Evolutionary conservation across 1,140 invertebrate species (phyloP), one percentile per base, ranked within the genome.

Genomic region (Drosophila asahinai): DNA sequence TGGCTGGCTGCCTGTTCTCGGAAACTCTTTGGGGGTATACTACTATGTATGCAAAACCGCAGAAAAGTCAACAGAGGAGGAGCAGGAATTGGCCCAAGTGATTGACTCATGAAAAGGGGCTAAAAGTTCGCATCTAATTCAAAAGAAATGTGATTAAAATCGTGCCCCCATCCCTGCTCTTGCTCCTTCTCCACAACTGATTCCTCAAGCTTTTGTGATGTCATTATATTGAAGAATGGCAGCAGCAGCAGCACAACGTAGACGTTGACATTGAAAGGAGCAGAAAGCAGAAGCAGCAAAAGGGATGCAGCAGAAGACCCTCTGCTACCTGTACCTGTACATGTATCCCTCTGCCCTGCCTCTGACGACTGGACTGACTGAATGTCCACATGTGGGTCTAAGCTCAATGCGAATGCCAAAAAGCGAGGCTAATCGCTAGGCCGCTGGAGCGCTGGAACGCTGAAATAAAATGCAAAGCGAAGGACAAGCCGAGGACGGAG

Each of bases 121-220:
- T 65, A 83, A 87, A 81, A 57, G 54, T 73, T 90, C 86, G 86
- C 77, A 86, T 90, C 86, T 90, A 89, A 90, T 89, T 89, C 84
- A 89, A 86, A 86, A 82, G 86, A 90, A 90, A 91, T 90, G 86
- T 90, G 86, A 90, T 90, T 90, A 90, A 90, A 90, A 90, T 90
- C 86, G 72, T 77, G 79, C 54, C 80, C 72, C 30, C 42, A 47
- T 47, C 19, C 40, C 1, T 59, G 71, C 73, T 63, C 40, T 1
- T 59, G 71, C 73, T 63, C 70, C 77, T 77, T 64, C 74, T 66
- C 70, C 67, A 57, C 54, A 9, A 67, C 65, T 75, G 81, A 70
- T 79, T 72, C 71, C 54, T 62, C 52, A 73, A 66, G 79, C 86
- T 90, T 89, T 90, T 90, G 86, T 90, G 86, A 90, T 90, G 86